Base-by-base conservation (phyloP, 2,888 invertebrate genomes). In the Halictus ligatus region DNA sequence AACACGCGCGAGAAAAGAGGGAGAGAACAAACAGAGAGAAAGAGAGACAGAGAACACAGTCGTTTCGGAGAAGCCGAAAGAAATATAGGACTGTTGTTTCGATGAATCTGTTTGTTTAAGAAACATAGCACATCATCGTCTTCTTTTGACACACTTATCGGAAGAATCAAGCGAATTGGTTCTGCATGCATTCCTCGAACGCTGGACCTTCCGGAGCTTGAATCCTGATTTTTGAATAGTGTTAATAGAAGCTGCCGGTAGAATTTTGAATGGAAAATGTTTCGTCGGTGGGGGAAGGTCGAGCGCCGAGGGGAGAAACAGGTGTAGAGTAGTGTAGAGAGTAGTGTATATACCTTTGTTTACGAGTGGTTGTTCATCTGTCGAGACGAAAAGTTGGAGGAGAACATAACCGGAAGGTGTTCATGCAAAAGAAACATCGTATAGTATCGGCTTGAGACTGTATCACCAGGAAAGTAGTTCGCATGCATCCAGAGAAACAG, bases 391-490 rank as follows among this genome's bases (percentile, higher is more conserved):
- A 92, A 93, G 94, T 93, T 91, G 94, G 90, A 91, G 94, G 90
- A 91, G 92, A 93, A 91, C 85, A 90, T 83, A 93, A 94, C 93
- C 94, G 91, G 92, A 92, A 92, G 94, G 90, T 88, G 93, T 92
- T 94, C 94, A 94, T 94, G 94, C 94, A 94, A 94, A 94, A 94
- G 92, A 94, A 94, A 94, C 92, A 94, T 90, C 91, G 89, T 94
- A 85, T 94, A 94, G 92, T 94, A 94, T 92, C 83, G 73, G 79
- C 80, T 64, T 54, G 21, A 82, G 75, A 82, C 77, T 72, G 60
- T 29, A 67, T 79, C 71, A 83, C 76, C 78, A 43, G 82, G 71
- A 78, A 64, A 58, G 4, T 4, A 85, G 58, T 69, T 77, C 67
- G 76, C 81, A 80, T 89, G 86, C 86, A 82, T 40, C 50, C 60